Percentiles rank a stretch among this genome's conserved stretches.
These are phyloP conservation scores for Lophochroa leadbeateri DNA, from an alignment of 2,113 vertebrate species.

Conservation along the genomic window DNA sequence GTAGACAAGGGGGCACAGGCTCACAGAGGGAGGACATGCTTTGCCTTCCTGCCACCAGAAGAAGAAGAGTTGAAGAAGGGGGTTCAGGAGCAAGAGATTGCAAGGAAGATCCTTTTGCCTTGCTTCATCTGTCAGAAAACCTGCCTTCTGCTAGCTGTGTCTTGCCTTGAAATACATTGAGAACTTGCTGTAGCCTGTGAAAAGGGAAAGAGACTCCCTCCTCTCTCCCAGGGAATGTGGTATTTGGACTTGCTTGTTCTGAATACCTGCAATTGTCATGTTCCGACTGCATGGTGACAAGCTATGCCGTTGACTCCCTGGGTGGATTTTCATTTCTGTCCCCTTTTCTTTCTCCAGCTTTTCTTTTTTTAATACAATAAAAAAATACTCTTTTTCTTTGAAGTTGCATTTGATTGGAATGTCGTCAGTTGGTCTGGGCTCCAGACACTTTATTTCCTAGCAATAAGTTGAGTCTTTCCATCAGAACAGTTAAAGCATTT, in stretches of 20 bases:
- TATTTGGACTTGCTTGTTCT: accelerated
- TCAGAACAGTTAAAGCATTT: neutral
- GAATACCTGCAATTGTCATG: neutral
- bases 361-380: neutral
- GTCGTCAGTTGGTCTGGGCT: neutral
- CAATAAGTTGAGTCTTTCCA: neutral
- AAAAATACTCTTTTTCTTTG: neutral
- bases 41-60: neutral
- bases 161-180: neutral
- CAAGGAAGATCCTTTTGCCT: neutral
- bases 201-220: neutral
- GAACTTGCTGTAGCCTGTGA: neutral
- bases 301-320: neutral
- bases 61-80: neutral
- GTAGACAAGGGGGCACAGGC: neutral
- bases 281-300: neutral
- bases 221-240: accelerated
- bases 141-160: neutral
- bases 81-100: neutral
- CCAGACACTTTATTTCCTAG: neutral
- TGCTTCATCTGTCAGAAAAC: neutral
- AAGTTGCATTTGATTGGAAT: neutral
- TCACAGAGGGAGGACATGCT: neutral
- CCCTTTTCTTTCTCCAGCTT: neutral
- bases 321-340: neutral